Evolutionary conservation across 2,113 vertebrate genomes (phyloP), one percentile per base, ranked within the genome.

Genomic region (Lipophrys pholis): DNA sequence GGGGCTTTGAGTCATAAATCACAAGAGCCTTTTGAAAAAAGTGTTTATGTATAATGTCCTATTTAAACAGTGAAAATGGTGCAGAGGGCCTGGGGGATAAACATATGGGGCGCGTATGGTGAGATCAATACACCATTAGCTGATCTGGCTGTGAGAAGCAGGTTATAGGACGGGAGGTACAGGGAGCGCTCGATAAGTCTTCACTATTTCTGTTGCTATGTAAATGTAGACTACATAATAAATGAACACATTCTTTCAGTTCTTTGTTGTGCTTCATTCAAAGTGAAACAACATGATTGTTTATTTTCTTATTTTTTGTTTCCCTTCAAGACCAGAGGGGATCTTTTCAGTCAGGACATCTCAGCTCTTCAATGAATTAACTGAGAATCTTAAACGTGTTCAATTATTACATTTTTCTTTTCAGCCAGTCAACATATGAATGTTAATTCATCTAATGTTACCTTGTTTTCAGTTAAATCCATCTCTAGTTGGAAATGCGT

Each of bases 81-180:
- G 86, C 36, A 56, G 72, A 80, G 76, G 71, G 84, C 78, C 84
- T 73, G 78, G 85, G 86, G 83, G 86, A 86, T 87, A 82, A 89
- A 89, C 87, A 88, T 82, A 87, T 82, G 83, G 73, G 80, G 66
- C 59, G 17, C 79, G 68, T 84, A 82, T 71, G 83, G 83, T 77
- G 64, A 87, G 88, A 92, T 92, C 87, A 91, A 93, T 91, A 93
- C 69, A 60, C 90, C 76, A 92, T 91, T 91, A 93, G 87, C 82
- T 38, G 63, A 86, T 84, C 59, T 56, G 67, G 84, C 81, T 69
- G 76, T 58, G 71, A 73, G 81, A 36, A 49, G 81, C 82, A 63
- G 53, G 54, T 65, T 78, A 81, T 69, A 82, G 75, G 78, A 80
- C 86, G 80, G 67, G 53, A 82, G 83, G 73, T 81, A 65, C 63